Evolutionary conservation across 2,888 invertebrate genomes (phyloP), one percentile per base, ranked within the genome.

Genomic region (Campoplex capitator): DNA sequence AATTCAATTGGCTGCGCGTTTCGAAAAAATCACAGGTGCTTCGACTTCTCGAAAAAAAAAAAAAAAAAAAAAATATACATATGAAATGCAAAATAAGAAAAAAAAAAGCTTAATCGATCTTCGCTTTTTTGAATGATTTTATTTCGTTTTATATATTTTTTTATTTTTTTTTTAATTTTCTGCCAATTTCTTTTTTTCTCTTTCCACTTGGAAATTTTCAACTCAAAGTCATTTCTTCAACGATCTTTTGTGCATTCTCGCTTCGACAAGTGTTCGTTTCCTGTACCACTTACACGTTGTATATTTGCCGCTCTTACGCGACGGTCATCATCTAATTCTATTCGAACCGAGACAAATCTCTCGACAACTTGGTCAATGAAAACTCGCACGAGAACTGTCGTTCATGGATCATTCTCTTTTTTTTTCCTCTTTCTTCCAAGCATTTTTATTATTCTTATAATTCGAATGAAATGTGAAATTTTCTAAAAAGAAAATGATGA

Each of bases 231-330:
- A 56, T 75, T 80, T 23, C 79, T 79, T 71, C 54, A 42, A 80
- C 65, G 71, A 68, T 82, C 54, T 67, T 76, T 71, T 62, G 68
- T 75, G 70, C 65, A 62, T 80, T 84, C 82, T 80, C 89, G 89
- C 90, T 89, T 89, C 89, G 89, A 90, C 91, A 92, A 92, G 92
- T 92, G 91, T 91, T 90, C 89, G 91, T 87, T 92, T 92, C 92
- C 92, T 92, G 92, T 90, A n/a, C 75, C 87, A 88, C 88, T 86
- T 83, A 86, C 91, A 90, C 90, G 90, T 88, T 87, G 87, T 89
- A 91, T 92, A 91, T 92, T 90, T 78, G 86, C 82, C 80, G 51
- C 83, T 82, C 83, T 84, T 73, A 84, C 48, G 51, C 73, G 68
- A 82, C 68, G 18, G 70, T 84, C 83, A 89, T 89, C 87, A 88